These are phyloP conservation scores for Chondrilla cf. caribensis DNA, from an alignment of 37 sponge, comb jelly and placozoan genomes.

Conservation along the genomic window DNA sequence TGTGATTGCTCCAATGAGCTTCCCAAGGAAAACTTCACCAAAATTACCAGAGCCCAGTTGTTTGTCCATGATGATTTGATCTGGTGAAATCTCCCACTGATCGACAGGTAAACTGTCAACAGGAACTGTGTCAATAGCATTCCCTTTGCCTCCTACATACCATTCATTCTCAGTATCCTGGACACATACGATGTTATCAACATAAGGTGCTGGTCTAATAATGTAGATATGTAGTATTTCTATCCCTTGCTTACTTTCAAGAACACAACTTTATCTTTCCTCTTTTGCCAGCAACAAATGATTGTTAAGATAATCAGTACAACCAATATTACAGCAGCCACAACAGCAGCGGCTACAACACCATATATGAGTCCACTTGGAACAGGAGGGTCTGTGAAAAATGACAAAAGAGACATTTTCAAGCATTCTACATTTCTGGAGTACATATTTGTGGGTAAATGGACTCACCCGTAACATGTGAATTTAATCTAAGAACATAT, in stretches of 20 bases:
- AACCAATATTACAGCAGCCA: not conserved
- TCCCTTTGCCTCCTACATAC: conserved; percentile 24
- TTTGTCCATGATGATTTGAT: conserved; percentile 27
- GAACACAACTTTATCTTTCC: conserved; percentile 28
- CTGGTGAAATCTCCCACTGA: conserved; percentile 27
- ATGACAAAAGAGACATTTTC: no score
- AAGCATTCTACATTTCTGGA: no score
- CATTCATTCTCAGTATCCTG: conserved; percentile 14
- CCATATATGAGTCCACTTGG: conserved; percentile 4
- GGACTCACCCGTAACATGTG: no score
- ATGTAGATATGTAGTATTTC: no score
- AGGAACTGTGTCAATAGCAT: not conserved
- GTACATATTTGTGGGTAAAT: no score
- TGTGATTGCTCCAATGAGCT: conserved; percentile 13
- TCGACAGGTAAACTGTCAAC: conserved; percentile 3
- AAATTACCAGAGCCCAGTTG: conserved; percentile 28
- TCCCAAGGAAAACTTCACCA: conserved; percentile 21
- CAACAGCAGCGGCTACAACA: not conserved
- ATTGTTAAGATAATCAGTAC: not conserved
- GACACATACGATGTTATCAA: not conserved
- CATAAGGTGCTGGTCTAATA: no score
- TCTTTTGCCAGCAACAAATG: conserved; percentile 10
- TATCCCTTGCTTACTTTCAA: conserved; percentile 12
- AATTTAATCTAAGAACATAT: not conserved
- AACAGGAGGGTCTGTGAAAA: no score